Evolutionary conservation across 2,113 vertebrate species (phyloP).

Genomic region (Brienomyrus brachyistius): DNA sequence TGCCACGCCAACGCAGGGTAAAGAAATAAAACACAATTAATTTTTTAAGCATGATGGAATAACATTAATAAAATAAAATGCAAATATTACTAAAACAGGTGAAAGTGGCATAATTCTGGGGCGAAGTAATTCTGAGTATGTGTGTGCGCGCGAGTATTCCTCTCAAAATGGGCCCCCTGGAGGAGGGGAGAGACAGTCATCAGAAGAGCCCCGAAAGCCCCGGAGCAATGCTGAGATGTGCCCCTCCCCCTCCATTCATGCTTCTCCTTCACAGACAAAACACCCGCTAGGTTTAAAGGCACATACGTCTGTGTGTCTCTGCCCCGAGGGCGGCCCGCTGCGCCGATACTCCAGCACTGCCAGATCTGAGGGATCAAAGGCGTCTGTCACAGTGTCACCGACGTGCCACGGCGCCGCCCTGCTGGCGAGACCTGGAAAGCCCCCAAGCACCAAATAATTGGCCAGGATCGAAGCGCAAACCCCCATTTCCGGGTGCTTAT

Average conservation of each 20-base stretch:
- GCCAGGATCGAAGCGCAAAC: background rate
- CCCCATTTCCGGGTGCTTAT: background rate
- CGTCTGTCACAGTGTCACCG: background rate
- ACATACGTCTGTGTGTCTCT: background rate
- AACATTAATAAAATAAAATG: background rate
- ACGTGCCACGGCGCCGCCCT: background rate
- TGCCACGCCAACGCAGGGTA: background rate
- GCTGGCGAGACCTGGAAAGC: background rate
- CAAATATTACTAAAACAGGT: background rate
- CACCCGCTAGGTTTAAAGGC: slow-evolving; percentile 10
- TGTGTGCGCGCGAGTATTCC: background rate
- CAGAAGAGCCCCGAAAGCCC: background rate
- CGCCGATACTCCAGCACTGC: background rate
- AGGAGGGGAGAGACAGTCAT: background rate
- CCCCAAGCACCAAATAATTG: background rate
- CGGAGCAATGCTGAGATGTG: background rate
- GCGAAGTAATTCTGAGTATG: background rate
- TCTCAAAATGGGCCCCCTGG: background rate
- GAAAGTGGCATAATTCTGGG: background rate
- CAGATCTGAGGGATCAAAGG: slow-evolving; percentile 10
- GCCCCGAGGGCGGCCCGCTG: background rate
- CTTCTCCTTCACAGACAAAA: slow-evolving; percentile 5
- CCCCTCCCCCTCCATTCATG: background rate
- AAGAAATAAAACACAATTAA: background rate
- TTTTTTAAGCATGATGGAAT: background rate